A percentile compares a stretch with the other conserved stretches of the same genome.
phyloP scores from a whole-genome alignment of 1,140 invertebrate species.

The Sarcophaga bullata region DNA sequence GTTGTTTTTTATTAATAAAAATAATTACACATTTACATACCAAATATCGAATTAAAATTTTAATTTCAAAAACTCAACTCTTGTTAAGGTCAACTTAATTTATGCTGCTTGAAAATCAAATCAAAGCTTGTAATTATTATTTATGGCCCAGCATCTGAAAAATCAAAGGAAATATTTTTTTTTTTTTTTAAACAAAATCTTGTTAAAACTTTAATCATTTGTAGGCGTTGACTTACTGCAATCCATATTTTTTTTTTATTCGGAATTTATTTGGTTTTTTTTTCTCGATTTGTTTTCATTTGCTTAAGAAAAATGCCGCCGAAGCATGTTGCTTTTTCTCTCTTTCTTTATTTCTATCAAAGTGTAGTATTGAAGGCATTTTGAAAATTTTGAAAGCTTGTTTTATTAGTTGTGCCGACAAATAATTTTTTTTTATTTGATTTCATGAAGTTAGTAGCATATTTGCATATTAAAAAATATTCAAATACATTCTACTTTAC shows the following conservation, averaged over 20 bases:
- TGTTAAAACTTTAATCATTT: slow-evolving; percentile 3
- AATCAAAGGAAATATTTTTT: background rate
- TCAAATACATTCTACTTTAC: no score
- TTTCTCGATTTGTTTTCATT: background rate
- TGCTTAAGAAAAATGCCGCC: background rate
- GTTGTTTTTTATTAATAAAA: no score
- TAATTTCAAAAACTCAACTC: no score
- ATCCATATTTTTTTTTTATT: background rate
- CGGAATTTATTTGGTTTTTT: background rate
- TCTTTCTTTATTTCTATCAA: no score
- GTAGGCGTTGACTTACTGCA: background rate
- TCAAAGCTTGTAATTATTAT: background rate
- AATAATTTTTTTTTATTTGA: no score
- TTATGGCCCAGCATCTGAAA: background rate
- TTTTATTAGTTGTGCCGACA: no score
- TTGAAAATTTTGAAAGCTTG: no score
- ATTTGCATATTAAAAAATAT: no score
- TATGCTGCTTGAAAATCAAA: background rate
- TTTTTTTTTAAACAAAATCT: background rate
- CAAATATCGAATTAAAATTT: no score
- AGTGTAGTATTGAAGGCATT: no score
- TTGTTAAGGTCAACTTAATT: background rate
- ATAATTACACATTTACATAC: no score
- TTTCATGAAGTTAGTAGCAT: no score
- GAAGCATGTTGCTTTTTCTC: background rate